phyloP scores from a whole-genome alignment of 2,113 vertebrate genomes.

The Coturnix japonica region DNA sequence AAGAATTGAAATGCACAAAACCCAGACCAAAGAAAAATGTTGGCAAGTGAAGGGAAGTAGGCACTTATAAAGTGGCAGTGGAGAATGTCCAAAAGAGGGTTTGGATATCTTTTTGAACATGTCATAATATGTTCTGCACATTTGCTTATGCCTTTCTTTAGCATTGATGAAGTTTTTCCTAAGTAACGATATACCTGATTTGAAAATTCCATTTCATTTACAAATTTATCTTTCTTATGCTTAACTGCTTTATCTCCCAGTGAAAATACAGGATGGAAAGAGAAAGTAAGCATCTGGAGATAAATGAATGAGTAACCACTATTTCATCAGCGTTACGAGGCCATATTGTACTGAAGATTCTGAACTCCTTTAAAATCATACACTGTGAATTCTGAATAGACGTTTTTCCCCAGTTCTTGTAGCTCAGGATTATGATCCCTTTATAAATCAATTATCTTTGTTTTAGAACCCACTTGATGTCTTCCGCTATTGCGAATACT shows the following conservation, averaged over 20 bases:
- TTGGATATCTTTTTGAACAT: not conserved
- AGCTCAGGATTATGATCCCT: not conserved
- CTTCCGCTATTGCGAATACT: not conserved
- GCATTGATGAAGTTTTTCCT: not conserved
- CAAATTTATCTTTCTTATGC: not conserved
- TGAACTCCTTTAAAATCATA: not conserved
- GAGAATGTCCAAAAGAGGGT: not conserved
- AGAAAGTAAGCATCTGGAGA: not conserved
- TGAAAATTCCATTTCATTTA: not conserved
- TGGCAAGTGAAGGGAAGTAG: not conserved
- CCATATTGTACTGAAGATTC: not conserved
- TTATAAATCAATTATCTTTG: constrained; percentile 23
- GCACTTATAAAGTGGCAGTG: not conserved
- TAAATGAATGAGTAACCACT: not conserved
- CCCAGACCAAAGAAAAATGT: not conserved
- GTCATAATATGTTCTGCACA: not conserved
- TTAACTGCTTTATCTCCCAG: not conserved
- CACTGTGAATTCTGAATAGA: not conserved
- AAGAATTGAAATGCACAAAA: not conserved
- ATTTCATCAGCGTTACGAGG: not conserved
- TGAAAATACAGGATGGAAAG: not conserved
- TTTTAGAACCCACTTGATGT: constrained; percentile 28
- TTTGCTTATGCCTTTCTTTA: not conserved
- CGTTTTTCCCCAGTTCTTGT: not conserved
- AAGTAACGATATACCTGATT: not conserved